Base-by-base conservation (phyloP, 2,797 vertebrate genomes). In the Tolypeutes matacus region DNA sequence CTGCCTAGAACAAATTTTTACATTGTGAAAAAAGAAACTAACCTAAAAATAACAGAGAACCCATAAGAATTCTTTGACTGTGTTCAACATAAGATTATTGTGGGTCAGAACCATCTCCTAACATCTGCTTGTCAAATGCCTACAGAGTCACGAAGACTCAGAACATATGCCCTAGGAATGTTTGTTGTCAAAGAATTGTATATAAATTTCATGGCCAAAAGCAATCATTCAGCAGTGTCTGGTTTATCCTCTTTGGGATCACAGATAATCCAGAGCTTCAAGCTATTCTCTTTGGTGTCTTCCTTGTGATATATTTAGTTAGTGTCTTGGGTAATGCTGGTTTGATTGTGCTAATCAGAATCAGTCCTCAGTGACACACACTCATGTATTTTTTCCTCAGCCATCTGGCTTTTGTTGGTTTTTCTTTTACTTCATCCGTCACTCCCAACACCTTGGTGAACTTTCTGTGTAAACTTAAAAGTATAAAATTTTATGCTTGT, bases 351-450 rank as follows among this genome's bases (percentile, higher is more conserved):
- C 1, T 98, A 42, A 97, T 97, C 13, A 65, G 77, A 17, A 7
- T 62, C 46, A 96, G 95, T 29, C 73, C 96, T 29, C 58, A 29
- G 17, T 96, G 98, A 36, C 95, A 87, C 3, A 97, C 81, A 0
- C 96, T 95, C 80, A 96, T 97, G 96, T 97, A 97, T 60, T 97
- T 96, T 31, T 98, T 29, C 70, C 96, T 29, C 58, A 29, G 20
- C 96, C 56, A 23, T 56, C 20, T 56, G 56, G 97, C 95, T 51
- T 92, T 97, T 64, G 25, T 95, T n/a, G 97, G 97, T 64, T 83
- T 96, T 46, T 97, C 49, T 36, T 97, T 94, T 56, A 94, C 97
- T 6, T 97, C 93, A 0, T 77, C 93, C 15, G 80, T 97, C n/a
- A 96, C 89, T 0, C 96, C 94, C 0, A 97, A 95, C 1, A 92